Evolutionary conservation across 2,113 vertebrate genomes (phyloP).

Genomic region (Baryphthengus martii): DNA sequence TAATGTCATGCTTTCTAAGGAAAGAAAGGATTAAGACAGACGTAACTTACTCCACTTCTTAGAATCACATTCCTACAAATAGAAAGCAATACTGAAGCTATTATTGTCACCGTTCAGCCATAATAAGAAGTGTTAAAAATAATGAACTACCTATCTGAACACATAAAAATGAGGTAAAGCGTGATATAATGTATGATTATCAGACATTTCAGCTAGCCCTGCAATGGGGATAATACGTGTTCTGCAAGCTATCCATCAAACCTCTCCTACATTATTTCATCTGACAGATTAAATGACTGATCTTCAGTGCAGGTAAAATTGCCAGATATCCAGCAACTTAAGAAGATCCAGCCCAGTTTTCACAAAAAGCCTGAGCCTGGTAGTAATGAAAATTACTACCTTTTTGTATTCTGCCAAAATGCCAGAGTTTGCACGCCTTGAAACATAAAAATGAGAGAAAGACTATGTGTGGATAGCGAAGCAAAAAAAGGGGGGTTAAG

Average conservation of each 20-base stretch:
- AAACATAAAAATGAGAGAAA: background rate
- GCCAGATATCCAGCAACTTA: background rate
- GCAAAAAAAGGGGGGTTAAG: background rate
- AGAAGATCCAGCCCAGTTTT: background rate
- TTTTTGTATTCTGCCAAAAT: background rate
- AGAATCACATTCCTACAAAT: background rate
- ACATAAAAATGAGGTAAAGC: background rate
- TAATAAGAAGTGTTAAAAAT: background rate
- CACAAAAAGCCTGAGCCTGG: background rate
- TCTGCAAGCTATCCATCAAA: slow-evolving; percentile 14
- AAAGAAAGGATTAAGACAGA: background rate
- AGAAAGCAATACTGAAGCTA: background rate
- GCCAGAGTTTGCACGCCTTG: background rate
- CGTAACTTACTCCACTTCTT: background rate
- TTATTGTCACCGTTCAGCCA: slow-evolving; percentile 1
- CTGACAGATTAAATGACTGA: background rate
- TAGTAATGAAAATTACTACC: background rate
- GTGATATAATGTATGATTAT: background rate
- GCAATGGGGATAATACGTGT: background rate
- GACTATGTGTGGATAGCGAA: background rate
- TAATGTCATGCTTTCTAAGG: background rate
- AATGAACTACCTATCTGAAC: background rate
- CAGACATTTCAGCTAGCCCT: background rate
- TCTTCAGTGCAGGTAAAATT: background rate
- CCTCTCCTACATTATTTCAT: background rate